A percentile compares a stretch with the other conserved stretches of the same genome.
phyloP scores from a whole-genome alignment of 2,797 vertebrate genomes.

The Geotrypetes seraphini region DNA sequence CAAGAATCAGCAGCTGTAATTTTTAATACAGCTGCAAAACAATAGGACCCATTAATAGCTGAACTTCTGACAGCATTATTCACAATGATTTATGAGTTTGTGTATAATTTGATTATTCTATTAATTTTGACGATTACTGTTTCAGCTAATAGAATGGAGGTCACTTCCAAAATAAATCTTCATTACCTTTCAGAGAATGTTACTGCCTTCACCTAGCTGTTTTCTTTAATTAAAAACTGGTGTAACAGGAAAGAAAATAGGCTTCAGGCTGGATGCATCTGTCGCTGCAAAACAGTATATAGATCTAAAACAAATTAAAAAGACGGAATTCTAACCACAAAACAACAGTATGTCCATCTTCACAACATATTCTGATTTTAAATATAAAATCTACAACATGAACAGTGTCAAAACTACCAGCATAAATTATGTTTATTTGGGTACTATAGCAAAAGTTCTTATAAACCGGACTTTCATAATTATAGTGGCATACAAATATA shows the following conservation, averaged over 20 bases:
- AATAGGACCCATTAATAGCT: conserved; percentile 66
- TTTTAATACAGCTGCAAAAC: conserved; percentile 67
- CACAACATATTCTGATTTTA: conserved; percentile 20
- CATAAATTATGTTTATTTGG: conserved; percentile 1
- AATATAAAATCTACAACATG: neutral
- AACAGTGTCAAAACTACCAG: conserved; percentile 2
- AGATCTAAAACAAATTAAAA: conserved; percentile 16
- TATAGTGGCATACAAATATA: conserved; percentile 1
- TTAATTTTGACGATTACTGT: conserved; percentile 80
- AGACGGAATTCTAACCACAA: conserved; percentile 24
- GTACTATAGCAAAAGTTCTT: neutral
- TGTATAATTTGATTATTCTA: conserved; percentile 85
- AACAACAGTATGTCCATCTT: conserved; percentile 25
- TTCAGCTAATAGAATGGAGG: conserved; percentile 72
- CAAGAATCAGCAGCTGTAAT: conserved; percentile 53
- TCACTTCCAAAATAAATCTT: conserved; percentile 82
- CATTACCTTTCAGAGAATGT: conserved; percentile 62
- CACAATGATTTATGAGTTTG: conserved; percentile 74
- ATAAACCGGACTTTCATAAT: neutral
- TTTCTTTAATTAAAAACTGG: conserved; percentile 80
- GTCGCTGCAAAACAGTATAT: conserved; percentile 29
- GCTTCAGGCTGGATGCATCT: conserved; percentile 48
- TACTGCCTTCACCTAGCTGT: conserved; percentile 70
- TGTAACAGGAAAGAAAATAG: conserved; percentile 64
- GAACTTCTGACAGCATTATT: conserved; percentile 60